Percentiles rank a stretch among this genome's conserved stretches.
These are phyloP conservation scores for Zoanthus solanderi DNA, from an alignment of 92 coral and sea anemone species.

Conservation along the genomic window DNA sequence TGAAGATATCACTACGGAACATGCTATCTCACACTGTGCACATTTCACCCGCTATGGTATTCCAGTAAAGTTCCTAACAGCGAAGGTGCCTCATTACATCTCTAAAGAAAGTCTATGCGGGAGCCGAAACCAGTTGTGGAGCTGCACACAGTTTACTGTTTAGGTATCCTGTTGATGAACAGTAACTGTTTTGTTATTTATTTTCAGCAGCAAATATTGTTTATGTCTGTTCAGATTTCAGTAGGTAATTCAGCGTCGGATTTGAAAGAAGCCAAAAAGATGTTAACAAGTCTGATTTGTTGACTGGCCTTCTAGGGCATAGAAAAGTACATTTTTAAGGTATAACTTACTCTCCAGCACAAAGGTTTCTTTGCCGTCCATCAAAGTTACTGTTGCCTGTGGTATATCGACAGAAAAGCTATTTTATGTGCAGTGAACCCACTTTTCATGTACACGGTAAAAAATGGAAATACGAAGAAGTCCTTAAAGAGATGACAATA, in stretches of 20 bases:
- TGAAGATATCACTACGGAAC: not conserved
- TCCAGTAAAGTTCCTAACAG: not conserved
- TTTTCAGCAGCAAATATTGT: too few relatives aligned
- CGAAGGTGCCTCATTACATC: not conserved
- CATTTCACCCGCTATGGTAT: conserved; percentile 35
- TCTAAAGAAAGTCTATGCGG: too few relatives aligned
- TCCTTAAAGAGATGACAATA: conserved; percentile 11
- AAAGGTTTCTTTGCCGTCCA: conserved; percentile 13
- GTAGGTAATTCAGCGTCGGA: conserved; percentile 43
- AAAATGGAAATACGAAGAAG: conserved; percentile 18
- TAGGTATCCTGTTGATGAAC: not conserved
- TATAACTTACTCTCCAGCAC: conserved; percentile 11
- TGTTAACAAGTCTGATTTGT: conserved; percentile 10
- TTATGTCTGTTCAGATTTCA: not conserved
- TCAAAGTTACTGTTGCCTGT: conserved; percentile 2
- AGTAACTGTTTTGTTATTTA: not conserved
- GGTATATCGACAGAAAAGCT: conserved; percentile 7
- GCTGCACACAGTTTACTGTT: too few relatives aligned
- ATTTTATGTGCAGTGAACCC: conserved; percentile 8
- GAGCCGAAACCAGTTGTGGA: too few relatives aligned
- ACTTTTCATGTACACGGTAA: conserved; percentile 38
- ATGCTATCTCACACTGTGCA: conserved; percentile 1
- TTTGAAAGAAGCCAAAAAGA: conserved; percentile 3
- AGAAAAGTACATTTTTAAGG: not conserved
- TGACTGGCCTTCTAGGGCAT: conserved; percentile 4